phyloP scores from a whole-genome alignment of 2,797 vertebrate species.

The Syncerus caffer region DNA sequence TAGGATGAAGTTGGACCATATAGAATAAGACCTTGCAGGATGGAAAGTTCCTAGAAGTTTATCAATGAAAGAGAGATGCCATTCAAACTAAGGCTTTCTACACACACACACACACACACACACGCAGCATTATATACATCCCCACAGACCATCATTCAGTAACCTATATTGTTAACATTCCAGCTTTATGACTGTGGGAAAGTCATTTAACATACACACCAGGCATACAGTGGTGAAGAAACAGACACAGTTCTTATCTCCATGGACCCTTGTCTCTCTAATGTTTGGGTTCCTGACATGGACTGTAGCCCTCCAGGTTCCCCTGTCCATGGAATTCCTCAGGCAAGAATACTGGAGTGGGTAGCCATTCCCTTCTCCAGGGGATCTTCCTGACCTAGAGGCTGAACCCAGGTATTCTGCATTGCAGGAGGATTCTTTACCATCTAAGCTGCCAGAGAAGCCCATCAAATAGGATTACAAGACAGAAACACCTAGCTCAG shows the following conservation, averaged over 20 bases:
- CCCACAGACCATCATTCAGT: not conserved
- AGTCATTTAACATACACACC: not conserved
- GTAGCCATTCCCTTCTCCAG: not conserved
- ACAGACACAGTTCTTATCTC: not conserved
- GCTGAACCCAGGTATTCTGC: not conserved
- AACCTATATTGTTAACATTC: not conserved
- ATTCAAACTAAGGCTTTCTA: not conserved
- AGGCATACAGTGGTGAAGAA: not conserved
- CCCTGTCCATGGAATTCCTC: not conserved
- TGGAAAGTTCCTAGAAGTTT: not conserved
- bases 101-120: not conserved
- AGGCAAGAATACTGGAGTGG: not conserved
- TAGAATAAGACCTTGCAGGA: not conserved
- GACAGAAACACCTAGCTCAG: not conserved
- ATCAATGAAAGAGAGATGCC: not conserved
- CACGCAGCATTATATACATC: not conserved
- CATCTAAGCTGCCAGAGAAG: not conserved
- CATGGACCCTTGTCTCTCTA: not conserved
- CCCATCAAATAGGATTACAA: not conserved
- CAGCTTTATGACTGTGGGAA: not conserved
- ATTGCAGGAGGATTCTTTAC: not conserved
- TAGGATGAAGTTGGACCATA: not conserved
- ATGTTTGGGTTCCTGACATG: not conserved
- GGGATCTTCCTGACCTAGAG: not conserved
- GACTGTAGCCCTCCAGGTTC: not conserved